Conservation (phyloP, 1,140 invertebrate genomes). For the Zaprionus lachaisei region DNA sequence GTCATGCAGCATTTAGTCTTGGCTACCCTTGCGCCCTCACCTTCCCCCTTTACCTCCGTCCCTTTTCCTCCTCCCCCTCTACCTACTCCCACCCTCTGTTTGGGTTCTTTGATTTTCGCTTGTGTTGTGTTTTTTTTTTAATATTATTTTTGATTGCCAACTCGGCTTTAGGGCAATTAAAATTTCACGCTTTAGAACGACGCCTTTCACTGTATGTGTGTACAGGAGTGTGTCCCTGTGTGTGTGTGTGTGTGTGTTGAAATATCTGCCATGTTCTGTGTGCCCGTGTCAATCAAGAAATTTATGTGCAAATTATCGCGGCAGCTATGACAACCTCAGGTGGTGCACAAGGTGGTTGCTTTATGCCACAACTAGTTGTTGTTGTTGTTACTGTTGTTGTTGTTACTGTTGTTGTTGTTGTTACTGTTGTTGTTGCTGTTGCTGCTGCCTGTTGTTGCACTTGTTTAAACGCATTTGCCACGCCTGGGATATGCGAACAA, state of each 20-base stretch:
- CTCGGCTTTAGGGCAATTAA: conserved; percentile 69
- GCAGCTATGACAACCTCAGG: conserved; percentile 77
- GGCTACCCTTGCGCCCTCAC: neutral
- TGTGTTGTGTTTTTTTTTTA: conserved; percentile 15
- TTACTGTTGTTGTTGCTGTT: neutral
- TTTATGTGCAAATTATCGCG: conserved; percentile 67
- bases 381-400: neutral
- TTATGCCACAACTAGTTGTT: conserved; percentile 10
- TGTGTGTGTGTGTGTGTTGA: conserved; percentile 11
- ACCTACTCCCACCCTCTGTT: neutral
- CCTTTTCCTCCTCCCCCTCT: neutral
- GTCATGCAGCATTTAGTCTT: conserved; percentile 32
- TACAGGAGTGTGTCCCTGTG: neutral
- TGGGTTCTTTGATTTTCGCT: conserved; percentile 17
- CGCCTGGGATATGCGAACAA: conserved; percentile 55
- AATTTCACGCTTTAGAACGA: conserved; percentile 70
- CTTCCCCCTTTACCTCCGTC: neutral
- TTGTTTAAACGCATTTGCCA: conserved; percentile 71
- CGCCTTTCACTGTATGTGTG: conserved; percentile 2
- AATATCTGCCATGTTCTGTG: conserved; percentile 22
- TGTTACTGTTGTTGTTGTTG: neutral
- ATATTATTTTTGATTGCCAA: conserved; percentile 36
- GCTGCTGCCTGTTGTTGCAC: conserved; percentile 48
- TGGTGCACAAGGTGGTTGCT: conserved; percentile 46
- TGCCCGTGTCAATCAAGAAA: conserved; percentile 52